Evolutionary conservation across 2,113 vertebrate species (phyloP), one percentile per base, ranked within the genome.

Genomic region (Epinephelus lanceolatus): DNA sequence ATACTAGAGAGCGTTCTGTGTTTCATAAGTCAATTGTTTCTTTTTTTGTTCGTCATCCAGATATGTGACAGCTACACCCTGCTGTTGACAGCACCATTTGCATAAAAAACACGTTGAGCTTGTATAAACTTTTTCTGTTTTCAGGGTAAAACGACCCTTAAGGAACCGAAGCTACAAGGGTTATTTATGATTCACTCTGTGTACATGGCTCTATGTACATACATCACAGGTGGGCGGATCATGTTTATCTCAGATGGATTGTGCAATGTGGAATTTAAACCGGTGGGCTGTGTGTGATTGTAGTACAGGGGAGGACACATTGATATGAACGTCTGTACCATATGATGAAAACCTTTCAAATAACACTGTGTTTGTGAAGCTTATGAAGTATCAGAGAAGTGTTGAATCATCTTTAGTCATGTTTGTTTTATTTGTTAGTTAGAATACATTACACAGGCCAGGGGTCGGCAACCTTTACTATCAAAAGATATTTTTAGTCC

Each of bases 191-290:
- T 56, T 30, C 12, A 30, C 8, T 52, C 23, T 2, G 1, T 42
- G 9, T 67, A 18, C 4, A 12, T 59, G 6, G 8, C 33, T 37
- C 33, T 37, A 37, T 37, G 33, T 37, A 37, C 33, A 37, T 1
- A 18, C 15, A 37, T 59, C n/a, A 25, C 6, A 18, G 12, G 33
- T 6, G 30, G 6, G 40, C 23, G 14, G 2, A 42, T n/a, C 12
- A 0, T 5, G 49, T 62, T 78, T 83, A 81, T 85, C 85, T 80
- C 6, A 0, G 37, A 1, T 14, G 23, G 21, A 13, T 83, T 83
- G 53, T 40, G 47, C 61, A 83, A 71, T 51, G 30, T 85, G 86
- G 71, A 85, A 60, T 80, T 84, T 72, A 85, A 88, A 80, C 69
- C 52, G 52, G 30, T 62, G 40, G 68, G 33, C 18, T 27, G 21